Conservation (phyloP, 2,113 vertebrate species). For the Crotalus viridis region DNA sequence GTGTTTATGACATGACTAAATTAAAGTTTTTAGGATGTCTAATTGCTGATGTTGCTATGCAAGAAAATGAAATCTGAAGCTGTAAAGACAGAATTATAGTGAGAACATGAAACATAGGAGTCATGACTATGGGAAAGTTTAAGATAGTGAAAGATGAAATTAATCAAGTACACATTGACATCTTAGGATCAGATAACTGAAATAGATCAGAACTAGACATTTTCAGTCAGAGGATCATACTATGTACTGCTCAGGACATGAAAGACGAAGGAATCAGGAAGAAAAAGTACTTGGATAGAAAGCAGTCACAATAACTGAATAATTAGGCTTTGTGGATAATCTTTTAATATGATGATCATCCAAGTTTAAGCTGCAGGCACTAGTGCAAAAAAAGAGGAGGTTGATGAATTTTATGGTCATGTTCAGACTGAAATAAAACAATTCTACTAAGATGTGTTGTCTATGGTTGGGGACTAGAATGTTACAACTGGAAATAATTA, state of each 20-base stretch:
- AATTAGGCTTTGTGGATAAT: background rate
- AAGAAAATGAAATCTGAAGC: background rate
- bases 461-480: background rate
- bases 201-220: background rate
- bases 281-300: background rate
- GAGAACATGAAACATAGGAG: background rate
- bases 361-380: background rate
- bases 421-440: background rate
- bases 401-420: background rate
- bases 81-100: background rate
- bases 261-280: background rate
- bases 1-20: background rate
- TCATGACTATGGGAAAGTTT: background rate
- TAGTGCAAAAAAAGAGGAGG: background rate
- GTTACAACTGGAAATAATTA: background rate
- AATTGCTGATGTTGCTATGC: background rate
- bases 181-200: background rate
- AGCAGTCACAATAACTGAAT: background rate
- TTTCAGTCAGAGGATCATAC: background rate
- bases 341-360: background rate
- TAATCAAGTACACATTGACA: background rate
- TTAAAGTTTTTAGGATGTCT: background rate
- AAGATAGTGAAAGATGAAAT: background rate
- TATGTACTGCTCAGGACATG: background rate
- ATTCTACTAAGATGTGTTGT: background rate